phyloP scores from a whole-genome alignment of 2,113 vertebrate genomes.

The Pelodiscus sinensis region DNA sequence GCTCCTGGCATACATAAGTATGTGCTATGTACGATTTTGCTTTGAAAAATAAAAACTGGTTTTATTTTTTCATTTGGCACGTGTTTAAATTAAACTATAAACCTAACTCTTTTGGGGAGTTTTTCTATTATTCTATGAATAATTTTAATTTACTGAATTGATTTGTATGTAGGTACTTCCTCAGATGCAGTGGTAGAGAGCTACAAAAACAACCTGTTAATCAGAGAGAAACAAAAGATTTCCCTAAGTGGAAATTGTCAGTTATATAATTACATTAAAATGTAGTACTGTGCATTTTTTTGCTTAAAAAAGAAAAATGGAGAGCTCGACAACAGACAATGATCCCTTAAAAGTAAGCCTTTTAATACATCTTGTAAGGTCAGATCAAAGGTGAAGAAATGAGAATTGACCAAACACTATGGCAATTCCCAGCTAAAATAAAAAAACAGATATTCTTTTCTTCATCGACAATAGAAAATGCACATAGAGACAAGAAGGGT shows the following conservation, averaged over 20 bases:
- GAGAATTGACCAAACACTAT: slow-evolving; percentile 90
- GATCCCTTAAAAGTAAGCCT: slow-evolving; percentile 79
- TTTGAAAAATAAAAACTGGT: not conserved
- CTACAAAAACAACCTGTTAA: slow-evolving; percentile 65
- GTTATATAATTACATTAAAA: slow-evolving; percentile 75
- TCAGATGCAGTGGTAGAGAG: slow-evolving; percentile 40
- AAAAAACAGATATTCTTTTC: slow-evolving; percentile 81
- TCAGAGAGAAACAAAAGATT: slow-evolving; percentile 66
- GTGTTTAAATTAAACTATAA: slow-evolving; percentile 14
- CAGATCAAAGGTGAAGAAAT: slow-evolving; percentile 90
- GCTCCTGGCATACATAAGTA: not conserved
- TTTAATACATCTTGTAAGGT: slow-evolving; percentile 85
- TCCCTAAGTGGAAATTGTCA: slow-evolving; percentile 46
- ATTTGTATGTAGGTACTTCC: slow-evolving; percentile 66
- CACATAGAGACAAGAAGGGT: slow-evolving; percentile 78
- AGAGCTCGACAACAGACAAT: slow-evolving; percentile 73
- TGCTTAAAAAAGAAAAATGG: slow-evolving; percentile 77
- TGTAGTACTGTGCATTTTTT: slow-evolving; percentile 38
- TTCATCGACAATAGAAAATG: slow-evolving; percentile 78
- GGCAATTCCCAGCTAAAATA: slow-evolving; percentile 82
- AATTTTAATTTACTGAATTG: slow-evolving; percentile 21
- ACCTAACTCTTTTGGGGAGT: slow-evolving; percentile 7
- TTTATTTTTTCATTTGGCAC: not conserved
- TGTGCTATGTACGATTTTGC: not conserved
- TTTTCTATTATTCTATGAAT: slow-evolving; percentile 32